Evolutionary conservation across 2,888 invertebrate species (phyloP), one percentile per base, ranked within the genome.

Genomic region (Taenaris catops): DNA sequence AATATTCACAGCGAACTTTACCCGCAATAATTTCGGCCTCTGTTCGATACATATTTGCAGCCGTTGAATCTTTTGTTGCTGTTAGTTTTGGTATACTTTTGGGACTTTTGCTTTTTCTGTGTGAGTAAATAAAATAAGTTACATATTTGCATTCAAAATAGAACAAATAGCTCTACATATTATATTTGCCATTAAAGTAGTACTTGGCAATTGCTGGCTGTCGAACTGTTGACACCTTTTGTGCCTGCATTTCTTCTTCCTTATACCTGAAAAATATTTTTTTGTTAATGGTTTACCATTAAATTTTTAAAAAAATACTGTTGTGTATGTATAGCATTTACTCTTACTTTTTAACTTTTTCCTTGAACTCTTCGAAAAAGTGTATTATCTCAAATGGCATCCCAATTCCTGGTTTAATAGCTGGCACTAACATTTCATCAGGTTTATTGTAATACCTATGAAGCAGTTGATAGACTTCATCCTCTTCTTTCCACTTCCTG

Each of bases 401-500:
- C 8, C 68, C 73, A 7, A 34, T 32, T 1, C 83, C 84, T 1
- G 83, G 79, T 33, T 47, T 61, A 7, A 78, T 54, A 17, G 64
- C 68, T 8, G 83, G 80, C 3, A 86, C 60, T 17, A 84, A 49
- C 63, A 86, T 79, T 53, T 84, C 84, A 6, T 73, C 70, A 0
- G 81, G 81, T 38, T 73, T 78, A 40, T 75, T 69, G 31, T 86
- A 86, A 54, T 79, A 86, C 55, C 65, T 80, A 45, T 60, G 55
- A 1, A 86, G 50, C 29, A 84, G 51, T 20, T 75, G 66, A 51
- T 59, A 71, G n/a, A 75, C 55, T 38, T 74, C 73, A 3, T 86
- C 80, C 52, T 86, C 86, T 48, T 71, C 62, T 41, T 66, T 58
- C 83, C 83, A 84, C 46, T 74, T 65, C 1, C 41, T 41, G 11